phyloP scores from a whole-genome alignment of 2,113 vertebrate genomes.

The Paralichthys olivaceus region DNA sequence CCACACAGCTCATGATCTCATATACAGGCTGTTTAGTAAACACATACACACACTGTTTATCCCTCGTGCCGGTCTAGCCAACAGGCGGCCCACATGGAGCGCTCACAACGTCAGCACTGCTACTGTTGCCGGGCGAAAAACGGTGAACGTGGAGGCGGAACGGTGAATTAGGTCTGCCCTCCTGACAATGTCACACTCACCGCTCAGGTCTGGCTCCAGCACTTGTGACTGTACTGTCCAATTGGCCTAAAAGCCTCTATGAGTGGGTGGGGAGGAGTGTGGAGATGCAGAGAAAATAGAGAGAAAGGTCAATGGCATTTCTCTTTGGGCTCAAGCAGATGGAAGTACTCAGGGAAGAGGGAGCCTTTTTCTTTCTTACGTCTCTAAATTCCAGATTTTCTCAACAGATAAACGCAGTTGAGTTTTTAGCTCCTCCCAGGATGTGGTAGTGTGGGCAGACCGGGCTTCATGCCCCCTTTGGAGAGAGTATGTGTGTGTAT shows the following conservation, averaged over 20 bases:
- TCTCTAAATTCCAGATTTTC: slow-evolving; percentile 46
- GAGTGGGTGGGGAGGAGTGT: not conserved
- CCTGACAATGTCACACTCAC: slow-evolving; percentile 75
- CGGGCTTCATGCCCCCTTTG: slow-evolving; percentile 52
- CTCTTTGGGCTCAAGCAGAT: slow-evolving; percentile 37
- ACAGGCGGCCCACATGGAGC: slow-evolving; percentile 64
- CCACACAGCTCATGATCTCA: slow-evolving; percentile 52
- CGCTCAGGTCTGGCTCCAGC: slow-evolving; percentile 71
- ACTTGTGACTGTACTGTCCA: slow-evolving; percentile 64
- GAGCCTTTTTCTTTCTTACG: slow-evolving; percentile 16
- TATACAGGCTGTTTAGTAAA: slow-evolving; percentile 50
- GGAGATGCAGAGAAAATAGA: not conserved
- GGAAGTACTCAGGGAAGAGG: slow-evolving; percentile 12
- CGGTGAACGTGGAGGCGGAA: slow-evolving; percentile 72
- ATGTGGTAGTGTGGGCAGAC: slow-evolving; percentile 69
- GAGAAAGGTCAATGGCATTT: slow-evolving; percentile 50
- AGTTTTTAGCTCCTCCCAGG: slow-evolving; percentile 61
- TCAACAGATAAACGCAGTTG: slow-evolving; percentile 26
- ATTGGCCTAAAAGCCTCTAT: slow-evolving; percentile 69
- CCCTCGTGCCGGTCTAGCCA: slow-evolving; percentile 64
- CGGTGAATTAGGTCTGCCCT: slow-evolving; percentile 74
- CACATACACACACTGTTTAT: slow-evolving; percentile 47
- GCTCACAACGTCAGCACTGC: slow-evolving; percentile 68
- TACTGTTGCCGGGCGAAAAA: slow-evolving; percentile 81
- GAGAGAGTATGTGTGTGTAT: slow-evolving; percentile 3